Base-by-base conservation (phyloP, 2,888 invertebrate species). In the Amiota communis region DNA sequence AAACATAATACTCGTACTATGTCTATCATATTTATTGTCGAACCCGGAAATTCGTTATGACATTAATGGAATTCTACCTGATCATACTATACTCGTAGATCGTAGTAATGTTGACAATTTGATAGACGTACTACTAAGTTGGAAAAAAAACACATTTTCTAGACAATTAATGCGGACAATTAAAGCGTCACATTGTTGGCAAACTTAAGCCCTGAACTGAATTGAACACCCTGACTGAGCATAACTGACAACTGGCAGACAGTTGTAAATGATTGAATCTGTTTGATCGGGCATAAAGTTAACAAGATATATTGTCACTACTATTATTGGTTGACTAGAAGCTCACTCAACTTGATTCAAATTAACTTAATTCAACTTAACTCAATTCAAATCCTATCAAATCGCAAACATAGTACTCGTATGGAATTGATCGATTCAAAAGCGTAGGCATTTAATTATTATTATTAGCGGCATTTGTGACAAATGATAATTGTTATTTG, bases 401-500 rank as follows among this genome's bases (percentile, higher is more conserved):
- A 74, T 75, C 56, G 46, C 6, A 70, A 10, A n/a, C n/a, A n/a
- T n/a, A n/a, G n/a, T n/a, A n/a, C n/a, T n/a, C 57, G 9, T 20
- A 59, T 20, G 20, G 20, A 17, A 59, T 17, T 12, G 13, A 51
- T n/a, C 53, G 53, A 57, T 8, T 15, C 69, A 77, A 74, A 68
- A 76, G 76, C 76, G 77, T 78, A 72, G 80, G 76, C 73, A 81
- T 78, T 82, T 81, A 82, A 81, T 80, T 83, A 76, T 77, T 84
- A 81, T 75, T 76, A 77, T 77, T 74, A 78, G 75, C 71, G 80
- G 81, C 80, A 69, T 80, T 79, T 80, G 79, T 85, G 83, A 83
- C 83, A 83, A 83, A 83, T 83, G 81, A 85, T 83, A 85, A 85
- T 83, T 85, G 80, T 69, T 82, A 81, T 83, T 85, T 81, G 84